Conservation (phyloP, 2,888 invertebrate species). For the Cenopis cana region DNA sequence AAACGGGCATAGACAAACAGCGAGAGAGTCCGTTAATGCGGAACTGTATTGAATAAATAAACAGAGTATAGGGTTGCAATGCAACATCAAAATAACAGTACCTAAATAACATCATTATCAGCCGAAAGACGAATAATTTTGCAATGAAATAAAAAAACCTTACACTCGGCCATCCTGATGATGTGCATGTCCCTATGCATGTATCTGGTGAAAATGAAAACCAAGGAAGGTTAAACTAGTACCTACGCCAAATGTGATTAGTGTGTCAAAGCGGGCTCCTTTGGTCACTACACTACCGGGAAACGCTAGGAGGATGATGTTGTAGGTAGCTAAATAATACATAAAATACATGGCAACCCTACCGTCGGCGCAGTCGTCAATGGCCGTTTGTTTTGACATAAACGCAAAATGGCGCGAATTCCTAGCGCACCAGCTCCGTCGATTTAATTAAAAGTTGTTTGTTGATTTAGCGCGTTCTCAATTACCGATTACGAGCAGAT, state of each 20-base stretch:
- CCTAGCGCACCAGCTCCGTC: slow-evolving; percentile 51
- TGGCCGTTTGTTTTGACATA: slow-evolving; percentile 62
- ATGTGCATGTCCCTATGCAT: too few relatives aligned
- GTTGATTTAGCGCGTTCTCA: slow-evolving; percentile 8
- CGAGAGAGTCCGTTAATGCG: slow-evolving; percentile 48
- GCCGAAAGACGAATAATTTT: too few relatives aligned
- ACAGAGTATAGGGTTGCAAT: slow-evolving; percentile 36
- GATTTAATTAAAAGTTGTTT: slow-evolving; percentile 53
- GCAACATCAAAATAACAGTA: neutral
- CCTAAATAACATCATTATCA: neutral
- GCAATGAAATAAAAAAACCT: too few relatives aligned
- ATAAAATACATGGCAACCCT: slow-evolving; percentile 49
- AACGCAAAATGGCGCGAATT: slow-evolving; percentile 54
- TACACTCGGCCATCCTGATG: too few relatives aligned
- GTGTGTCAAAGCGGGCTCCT: too few relatives aligned
- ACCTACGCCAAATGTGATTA: too few relatives aligned
- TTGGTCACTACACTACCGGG: too few relatives aligned
- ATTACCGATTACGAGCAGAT: slow-evolving; percentile 15
- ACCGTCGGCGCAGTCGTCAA: slow-evolving; percentile 51
- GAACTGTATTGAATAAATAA: slow-evolving; percentile 45
- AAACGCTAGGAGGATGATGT: too few relatives aligned
- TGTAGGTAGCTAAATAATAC: too few relatives aligned
- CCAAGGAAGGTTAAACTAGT: too few relatives aligned
- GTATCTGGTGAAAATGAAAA: too few relatives aligned
- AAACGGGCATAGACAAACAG: slow-evolving; percentile 21